These are phyloP conservation scores for Eurytoma adleriae DNA, from an alignment of 2,888 invertebrate species.

Conservation along the genomic window DNA sequence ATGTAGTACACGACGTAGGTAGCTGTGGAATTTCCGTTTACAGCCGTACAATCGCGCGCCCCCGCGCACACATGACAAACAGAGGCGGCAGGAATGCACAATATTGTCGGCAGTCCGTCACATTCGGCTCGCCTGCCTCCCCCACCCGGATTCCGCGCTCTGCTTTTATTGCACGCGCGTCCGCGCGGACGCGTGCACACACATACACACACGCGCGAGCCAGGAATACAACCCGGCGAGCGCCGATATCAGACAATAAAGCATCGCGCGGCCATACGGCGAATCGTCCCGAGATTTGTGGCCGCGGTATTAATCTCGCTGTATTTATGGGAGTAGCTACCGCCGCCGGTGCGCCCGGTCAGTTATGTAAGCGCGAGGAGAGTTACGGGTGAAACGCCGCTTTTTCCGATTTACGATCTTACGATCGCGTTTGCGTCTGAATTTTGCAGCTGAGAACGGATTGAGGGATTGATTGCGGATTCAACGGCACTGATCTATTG, in stretches of 20 bases:
- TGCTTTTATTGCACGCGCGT: constrained; percentile 61
- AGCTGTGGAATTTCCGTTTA: constrained; percentile 38
- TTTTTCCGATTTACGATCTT: no score
- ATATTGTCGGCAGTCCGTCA: constrained; percentile 73
- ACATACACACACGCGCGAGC: constrained; percentile 44
- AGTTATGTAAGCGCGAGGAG: no score
- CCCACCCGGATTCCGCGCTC: constrained; percentile 60
- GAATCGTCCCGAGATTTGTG: constrained; percentile 67
- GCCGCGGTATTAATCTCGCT: constrained; percentile 71
- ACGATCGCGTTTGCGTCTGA: no score
- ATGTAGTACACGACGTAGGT: constrained; percentile 14
- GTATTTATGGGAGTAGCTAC: constrained; percentile 66
- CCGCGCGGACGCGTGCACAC: no score
- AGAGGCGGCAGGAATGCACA: constrained; percentile 67
- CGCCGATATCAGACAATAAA: constrained; percentile 71
- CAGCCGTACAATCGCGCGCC: background rate
- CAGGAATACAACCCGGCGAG: background rate
- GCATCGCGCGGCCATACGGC: constrained; percentile 58
- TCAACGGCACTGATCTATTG: no score
- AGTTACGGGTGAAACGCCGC: no score
- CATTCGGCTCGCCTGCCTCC: constrained; percentile 69
- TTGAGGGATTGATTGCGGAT: no score
- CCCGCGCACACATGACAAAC: constrained; percentile 16
- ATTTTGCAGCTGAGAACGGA: no score
- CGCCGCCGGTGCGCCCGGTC: background rate